phyloP scores from a whole-genome alignment of 2,888 invertebrate genomes.

The Drosophila mimetica region DNA sequence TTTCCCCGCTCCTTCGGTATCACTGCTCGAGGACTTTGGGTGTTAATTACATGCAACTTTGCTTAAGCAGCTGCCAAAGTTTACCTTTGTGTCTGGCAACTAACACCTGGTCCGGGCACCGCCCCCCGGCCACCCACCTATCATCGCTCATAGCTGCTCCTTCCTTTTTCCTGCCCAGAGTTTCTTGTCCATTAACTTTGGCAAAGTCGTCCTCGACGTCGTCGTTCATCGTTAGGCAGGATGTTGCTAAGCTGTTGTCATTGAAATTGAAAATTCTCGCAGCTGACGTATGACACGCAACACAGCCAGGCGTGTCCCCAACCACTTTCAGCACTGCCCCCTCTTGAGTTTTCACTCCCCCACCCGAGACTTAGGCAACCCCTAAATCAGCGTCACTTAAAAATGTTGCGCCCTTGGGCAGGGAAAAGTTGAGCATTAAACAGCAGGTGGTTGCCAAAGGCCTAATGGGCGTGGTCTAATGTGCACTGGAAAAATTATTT shows the following conservation, averaged over 20 bases:
- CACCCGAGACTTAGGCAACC: slow-evolving; percentile 28
- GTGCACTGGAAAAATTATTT: neutral
- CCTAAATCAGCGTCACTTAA: slow-evolving; percentile 78
- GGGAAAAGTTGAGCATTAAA: slow-evolving; percentile 54
- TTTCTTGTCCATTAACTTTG: slow-evolving; percentile 77
- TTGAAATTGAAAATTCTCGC: slow-evolving; percentile 76
- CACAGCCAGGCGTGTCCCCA: slow-evolving; percentile 21
- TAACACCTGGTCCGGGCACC: slow-evolving; percentile 42
- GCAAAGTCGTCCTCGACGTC: slow-evolving; percentile 28
- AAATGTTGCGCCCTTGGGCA: slow-evolving; percentile 62
- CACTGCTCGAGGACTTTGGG: slow-evolving; percentile 60
- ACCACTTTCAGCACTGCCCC: neutral
- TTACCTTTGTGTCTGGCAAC: slow-evolving; percentile 52
- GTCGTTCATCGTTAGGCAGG: slow-evolving; percentile 59
- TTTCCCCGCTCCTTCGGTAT: slow-evolving; percentile 11
- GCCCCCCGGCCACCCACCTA: slow-evolving; percentile 5
- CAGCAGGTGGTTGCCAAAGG: slow-evolving; percentile 72
- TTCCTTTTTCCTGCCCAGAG: slow-evolving; percentile 16
- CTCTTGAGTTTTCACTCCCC: neutral
- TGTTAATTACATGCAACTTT: slow-evolving; percentile 77
- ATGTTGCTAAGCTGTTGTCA: slow-evolving; percentile 75
- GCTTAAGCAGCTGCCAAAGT: slow-evolving; percentile 59
- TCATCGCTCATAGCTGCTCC: slow-evolving; percentile 24
- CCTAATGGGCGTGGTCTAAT: neutral
- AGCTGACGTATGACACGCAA: slow-evolving; percentile 77